phyloP scores from a whole-genome alignment of 1,140 invertebrate genomes.

The Pseudomyrmex flavicornis region DNA sequence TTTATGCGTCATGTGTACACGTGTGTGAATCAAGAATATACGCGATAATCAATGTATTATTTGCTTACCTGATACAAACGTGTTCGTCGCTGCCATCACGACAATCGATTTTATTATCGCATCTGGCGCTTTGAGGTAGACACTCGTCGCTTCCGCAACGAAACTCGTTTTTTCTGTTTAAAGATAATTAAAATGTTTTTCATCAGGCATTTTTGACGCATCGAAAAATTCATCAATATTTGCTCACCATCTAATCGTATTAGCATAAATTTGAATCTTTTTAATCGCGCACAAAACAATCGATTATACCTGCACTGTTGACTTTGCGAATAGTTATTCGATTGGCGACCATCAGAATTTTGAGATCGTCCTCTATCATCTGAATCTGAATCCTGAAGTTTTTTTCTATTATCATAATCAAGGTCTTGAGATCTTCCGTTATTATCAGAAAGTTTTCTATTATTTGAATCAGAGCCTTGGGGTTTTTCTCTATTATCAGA shows the following conservation, averaged over 20 bases:
- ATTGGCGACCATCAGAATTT: background rate
- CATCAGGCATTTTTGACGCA: background rate
- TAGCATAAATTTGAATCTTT: background rate
- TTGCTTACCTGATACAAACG: conserved; percentile 37
- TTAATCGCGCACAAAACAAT: background rate
- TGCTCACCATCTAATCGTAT: background rate
- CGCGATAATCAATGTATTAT: no score
- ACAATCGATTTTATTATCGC: conserved; percentile 63
- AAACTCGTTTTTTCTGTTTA: conserved; percentile 61
- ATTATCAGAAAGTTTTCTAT: no score
- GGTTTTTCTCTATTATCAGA: no score
- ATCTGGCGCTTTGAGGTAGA: conserved; percentile 44
- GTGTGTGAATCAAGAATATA: background rate
- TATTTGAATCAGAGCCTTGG: no score
- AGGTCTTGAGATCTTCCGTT: no score
- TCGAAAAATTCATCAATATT: background rate
- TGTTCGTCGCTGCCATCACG: conserved; percentile 60
- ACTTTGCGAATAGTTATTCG: background rate
- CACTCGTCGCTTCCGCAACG: conserved; percentile 57
- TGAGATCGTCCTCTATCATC: no score
- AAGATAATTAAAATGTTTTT: conserved; percentile 28
- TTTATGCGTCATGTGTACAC: background rate
- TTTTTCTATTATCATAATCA: no score
- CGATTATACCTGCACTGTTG: conserved; percentile 19
- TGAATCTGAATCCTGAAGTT: no score